Base-by-base conservation (phyloP, 2,888 invertebrate species). In the Apamea crenata region DNA sequence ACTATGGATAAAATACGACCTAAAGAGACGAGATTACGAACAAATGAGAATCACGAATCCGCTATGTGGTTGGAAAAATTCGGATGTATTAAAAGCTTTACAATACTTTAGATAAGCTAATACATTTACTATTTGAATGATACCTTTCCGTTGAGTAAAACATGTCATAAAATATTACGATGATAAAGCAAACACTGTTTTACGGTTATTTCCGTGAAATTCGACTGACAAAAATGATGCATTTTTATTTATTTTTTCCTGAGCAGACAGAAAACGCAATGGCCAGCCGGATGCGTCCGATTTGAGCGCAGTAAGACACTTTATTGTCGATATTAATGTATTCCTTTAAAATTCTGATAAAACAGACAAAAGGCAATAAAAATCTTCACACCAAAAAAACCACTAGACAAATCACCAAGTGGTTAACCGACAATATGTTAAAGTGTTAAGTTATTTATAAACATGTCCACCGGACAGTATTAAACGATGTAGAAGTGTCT, bases 31-130 rank as follows among this genome's bases (percentile, higher is more conserved):
- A 67, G 84, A 85, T 85, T 76, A 78, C 68, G 76, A 66, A 29
- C 29, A 44, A 63, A 73, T 74, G 78, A 85, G 74, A 89, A 84
- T 88, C 91, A 88, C 82, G 86, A 81, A 78, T 77, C 74, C 47
- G 74, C 63, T 63, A 80, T 84, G 82, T 83, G 75, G 29, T 78
- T 47, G 88, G 83, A 83, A 88, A 89, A 79, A 82, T 70, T 80
- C 74, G 65, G 75, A 21, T 73, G 70, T 74, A 78, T 73, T 81
- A 71, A 75, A 76, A 75, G 78, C 77, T 82, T 56, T 80, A 78
- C 21, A 70, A 56, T 65, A 25, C 56, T 83, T 78, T 69, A 83
- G 90, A 88, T 87, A 87, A 66, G 47, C 18, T 81, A 76, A 86
- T 83, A 77, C 72, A 70, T 80, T 82, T 79, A 85, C 68, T 78